A percentile compares a stretch with the other conserved stretches of the same genome.
phyloP scores from a whole-genome alignment of 37 sponge, comb jelly and placozoan species.

The Spongilla lacustris region DNA sequence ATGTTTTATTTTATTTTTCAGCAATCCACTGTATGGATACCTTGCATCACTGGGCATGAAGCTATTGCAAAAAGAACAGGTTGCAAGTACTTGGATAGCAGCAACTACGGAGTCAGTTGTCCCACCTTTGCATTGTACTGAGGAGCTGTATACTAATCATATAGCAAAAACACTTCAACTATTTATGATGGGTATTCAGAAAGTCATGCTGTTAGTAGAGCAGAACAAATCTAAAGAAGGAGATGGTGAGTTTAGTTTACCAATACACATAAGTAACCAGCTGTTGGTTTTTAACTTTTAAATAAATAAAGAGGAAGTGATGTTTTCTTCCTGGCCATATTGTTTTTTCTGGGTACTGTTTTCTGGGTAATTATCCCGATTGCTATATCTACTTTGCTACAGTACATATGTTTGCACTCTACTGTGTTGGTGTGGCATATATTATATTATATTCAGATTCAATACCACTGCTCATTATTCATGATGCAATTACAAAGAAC shows the following conservation, averaged over 20 bases:
- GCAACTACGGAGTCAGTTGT: neutral
- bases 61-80: neutral
- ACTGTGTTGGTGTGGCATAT: neutral
- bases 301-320: no score
- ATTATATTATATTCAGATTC: neutral
- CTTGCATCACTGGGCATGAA: neutral
- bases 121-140: neutral
- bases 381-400: no score
- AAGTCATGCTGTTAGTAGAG: neutral
- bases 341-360: no score
- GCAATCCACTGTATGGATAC: neutral
- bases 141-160: neutral
- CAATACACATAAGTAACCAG: neutral
- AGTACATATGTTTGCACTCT: no score
- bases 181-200: neutral
- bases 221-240: neutral
- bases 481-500: neutral
- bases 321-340: no score
- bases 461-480: neutral
- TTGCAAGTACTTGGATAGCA: neutral
- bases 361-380: no score
- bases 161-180: neutral
- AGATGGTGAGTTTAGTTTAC: neutral
- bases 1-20: neutral
- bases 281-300: no score